Evolutionary conservation across 30 jellyfish, hydroid and myxozoan genomes (phyloP).

Genomic region (Turritopsis dohrnii): DNA sequence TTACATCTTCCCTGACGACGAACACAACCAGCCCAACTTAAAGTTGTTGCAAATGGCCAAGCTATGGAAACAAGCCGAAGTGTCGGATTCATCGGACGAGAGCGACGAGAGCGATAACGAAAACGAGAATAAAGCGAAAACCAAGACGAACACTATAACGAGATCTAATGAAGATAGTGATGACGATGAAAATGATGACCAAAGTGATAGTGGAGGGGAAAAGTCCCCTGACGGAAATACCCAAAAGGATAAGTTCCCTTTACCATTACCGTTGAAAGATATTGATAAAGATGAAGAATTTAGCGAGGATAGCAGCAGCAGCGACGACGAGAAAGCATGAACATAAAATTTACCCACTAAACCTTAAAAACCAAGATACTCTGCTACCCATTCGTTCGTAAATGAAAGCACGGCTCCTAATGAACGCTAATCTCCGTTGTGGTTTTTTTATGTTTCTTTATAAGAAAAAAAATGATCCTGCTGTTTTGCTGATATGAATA

Average conservation of each 20-base stretch:
- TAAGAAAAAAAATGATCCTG: too few relatives aligned
- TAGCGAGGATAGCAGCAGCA: slow-evolving; percentile 23
- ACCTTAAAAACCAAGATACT: neutral
- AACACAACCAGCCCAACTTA: slow-evolving; percentile 87
- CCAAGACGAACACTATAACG: neutral
- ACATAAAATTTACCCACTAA: neutral
- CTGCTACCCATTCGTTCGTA: neutral
- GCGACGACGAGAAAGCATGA: slow-evolving; percentile 1
- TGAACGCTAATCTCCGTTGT: neutral
- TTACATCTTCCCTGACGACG: slow-evolving; percentile 93
- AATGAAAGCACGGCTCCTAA: neutral
- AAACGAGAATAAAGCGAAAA: neutral
- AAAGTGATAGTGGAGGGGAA: neutral
- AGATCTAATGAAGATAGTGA: neutral
- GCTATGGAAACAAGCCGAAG: slow-evolving; percentile 83
- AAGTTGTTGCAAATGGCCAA: slow-evolving; percentile 93
- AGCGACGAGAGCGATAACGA: slow-evolving; percentile 18
- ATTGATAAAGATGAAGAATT: slow-evolving; percentile 31
- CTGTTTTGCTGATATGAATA: neutral
- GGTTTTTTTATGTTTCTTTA: too few relatives aligned
- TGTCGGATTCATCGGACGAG: slow-evolving; percentile 26
- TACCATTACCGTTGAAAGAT: slow-evolving; percentile 20
- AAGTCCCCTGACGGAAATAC: neutral
- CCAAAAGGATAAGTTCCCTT: slow-evolving; percentile 1
- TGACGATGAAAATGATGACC: slow-evolving; percentile 15